Base-by-base conservation (phyloP, 2,797 vertebrate genomes). In the Amazona ochrocephala region DNA sequence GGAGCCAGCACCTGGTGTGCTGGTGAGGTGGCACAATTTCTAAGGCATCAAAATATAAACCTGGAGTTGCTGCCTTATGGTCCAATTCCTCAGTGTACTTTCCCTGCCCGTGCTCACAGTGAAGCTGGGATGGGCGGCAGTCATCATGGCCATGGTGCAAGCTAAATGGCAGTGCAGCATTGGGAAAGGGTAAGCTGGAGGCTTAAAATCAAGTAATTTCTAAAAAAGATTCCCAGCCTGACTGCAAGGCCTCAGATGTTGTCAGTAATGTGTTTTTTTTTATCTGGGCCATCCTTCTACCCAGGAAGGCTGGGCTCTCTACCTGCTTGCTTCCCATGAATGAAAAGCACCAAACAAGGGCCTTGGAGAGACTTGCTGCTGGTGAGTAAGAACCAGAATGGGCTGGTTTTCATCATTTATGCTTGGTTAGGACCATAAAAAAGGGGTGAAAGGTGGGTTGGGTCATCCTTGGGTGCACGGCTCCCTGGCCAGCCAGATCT, bases 101-200 rank as follows among this genome's bases (percentile, higher is more conserved):
- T 79, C 8, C 7, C 15, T 62, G 81, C n/a, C 42, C 2, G 4
- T 0, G 0, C 9, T 60, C 58, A 27, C 20, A 4, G 54, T 0
- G 0, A 81, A 75, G 66, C 66, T 4, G 7, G 10, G 19, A 54
- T 0, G 2, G 23, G 39, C 0, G 2, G 30, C 27, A 60, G 14
- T 67, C 4, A 2, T 32, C n/a, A 50, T 19, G 3, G 2, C 50
- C 1, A 1, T 1, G 5, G 44, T 6, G 10, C 41, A 64, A 71
- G 32, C 18, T 37, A 60, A 93, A 62, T 7, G 51, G 19, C 32
- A 22, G n/a, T 5, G 11, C 37, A 85, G 32, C 53, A 11, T 32
- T 51, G 30, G 30, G 11, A 68, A 70, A 10, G 60, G 21, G 8
- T 26, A 83, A 73, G 32, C 6, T 72, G 56, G 34, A 71, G 42